phyloP scores from a whole-genome alignment of 2,888 invertebrate genomes.

The Elgonia sp. region DNA sequence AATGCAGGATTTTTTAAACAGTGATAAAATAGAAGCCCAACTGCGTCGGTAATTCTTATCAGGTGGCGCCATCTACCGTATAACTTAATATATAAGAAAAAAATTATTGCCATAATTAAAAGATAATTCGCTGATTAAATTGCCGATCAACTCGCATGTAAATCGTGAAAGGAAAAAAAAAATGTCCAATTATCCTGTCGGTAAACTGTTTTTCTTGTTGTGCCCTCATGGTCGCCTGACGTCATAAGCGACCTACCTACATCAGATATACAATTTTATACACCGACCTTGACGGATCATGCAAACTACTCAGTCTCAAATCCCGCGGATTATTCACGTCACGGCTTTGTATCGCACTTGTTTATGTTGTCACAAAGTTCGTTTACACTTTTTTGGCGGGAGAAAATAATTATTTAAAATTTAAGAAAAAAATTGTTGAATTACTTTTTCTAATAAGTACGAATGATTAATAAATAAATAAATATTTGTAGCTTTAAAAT shows the following conservation, averaged over 20 bases:
- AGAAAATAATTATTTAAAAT: conserved; percentile 5
- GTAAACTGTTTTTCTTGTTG: conserved; percentile 23
- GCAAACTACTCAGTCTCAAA: conserved; percentile 52
- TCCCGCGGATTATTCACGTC: conserved; percentile 19
- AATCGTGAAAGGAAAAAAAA: neutral
- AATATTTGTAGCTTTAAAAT: no score
- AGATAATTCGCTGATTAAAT: neutral
- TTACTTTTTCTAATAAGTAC: no score
- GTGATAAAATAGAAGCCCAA: neutral
- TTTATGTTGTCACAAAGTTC: neutral
- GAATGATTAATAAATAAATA: no score
- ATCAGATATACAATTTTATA: conserved; percentile 73
- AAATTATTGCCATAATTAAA: neutral
- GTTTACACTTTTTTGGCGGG: neutral
- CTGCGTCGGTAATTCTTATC: neutral
- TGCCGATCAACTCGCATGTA: neutral
- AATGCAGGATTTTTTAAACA: neutral
- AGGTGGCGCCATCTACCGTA: conserved; percentile 4
- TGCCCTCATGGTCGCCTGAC: conserved; percentile 64
- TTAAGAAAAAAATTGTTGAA: neutral
- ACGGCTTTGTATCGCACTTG: neutral
- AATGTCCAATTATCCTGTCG: conserved; percentile 27
- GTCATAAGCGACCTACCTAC: conserved; percentile 78
- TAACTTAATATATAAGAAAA: neutral
- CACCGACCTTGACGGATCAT: conserved; percentile 72